A percentile compares a stretch with the other conserved stretches of the same genome.
phyloP scores from a whole-genome alignment of 2,113 vertebrate species.

The Oceanites oceanicus region DNA sequence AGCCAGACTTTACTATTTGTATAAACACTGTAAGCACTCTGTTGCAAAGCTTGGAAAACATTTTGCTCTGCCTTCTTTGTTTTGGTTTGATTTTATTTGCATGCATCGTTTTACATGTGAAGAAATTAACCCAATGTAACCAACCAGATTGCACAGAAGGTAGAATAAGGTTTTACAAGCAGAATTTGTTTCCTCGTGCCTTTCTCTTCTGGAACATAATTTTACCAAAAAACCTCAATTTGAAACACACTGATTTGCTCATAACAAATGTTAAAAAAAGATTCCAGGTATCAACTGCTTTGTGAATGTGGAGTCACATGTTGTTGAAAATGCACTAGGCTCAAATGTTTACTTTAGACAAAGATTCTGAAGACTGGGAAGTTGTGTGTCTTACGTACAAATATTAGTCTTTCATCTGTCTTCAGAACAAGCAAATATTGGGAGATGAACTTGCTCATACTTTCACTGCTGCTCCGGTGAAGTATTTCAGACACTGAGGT shows the following conservation, averaged over 20 bases:
- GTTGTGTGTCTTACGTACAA: background rate
- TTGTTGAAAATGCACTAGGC: background rate
- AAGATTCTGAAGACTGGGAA: background rate
- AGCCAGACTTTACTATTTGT: slow-evolving; percentile 48
- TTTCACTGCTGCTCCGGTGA: background rate
- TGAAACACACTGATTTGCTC: background rate
- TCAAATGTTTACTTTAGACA: slow-evolving; percentile 13
- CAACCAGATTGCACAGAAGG: background rate
- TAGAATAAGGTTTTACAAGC: background rate
- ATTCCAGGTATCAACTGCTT: background rate
- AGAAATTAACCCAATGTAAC: background rate
- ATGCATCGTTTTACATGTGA: background rate
- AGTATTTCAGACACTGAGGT: background rate
- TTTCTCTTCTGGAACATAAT: background rate
- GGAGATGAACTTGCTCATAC: slow-evolving; percentile 4
- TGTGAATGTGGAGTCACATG: fast-evolving
- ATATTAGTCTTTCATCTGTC: slow-evolving; percentile 29
- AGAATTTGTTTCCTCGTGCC: background rate
- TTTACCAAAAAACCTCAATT: background rate
- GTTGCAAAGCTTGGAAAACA: slow-evolving; percentile 42
- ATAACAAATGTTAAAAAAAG: background rate
- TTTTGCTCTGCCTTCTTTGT: slow-evolving; percentile 23
- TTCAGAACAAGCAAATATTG: slow-evolving; percentile 5
- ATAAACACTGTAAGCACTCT: slow-evolving; percentile 38
- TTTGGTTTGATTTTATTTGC: slow-evolving; percentile 51